Conservation (phyloP, 2,888 invertebrate genomes). For the Calameuta idolon region DNA sequence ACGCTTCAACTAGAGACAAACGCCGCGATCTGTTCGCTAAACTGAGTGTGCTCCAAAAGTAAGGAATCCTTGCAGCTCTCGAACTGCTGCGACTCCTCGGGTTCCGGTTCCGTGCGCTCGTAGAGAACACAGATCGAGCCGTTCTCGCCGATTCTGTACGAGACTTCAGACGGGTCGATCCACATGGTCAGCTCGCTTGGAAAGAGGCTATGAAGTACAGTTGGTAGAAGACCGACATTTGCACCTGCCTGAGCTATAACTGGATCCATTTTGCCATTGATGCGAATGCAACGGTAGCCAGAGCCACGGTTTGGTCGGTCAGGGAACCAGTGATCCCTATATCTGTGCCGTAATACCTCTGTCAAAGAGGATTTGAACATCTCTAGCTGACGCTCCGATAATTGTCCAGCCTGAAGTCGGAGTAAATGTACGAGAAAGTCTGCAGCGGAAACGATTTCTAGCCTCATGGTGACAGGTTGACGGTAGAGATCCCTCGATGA, state of each 20-base stretch:
- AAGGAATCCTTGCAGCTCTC: conserved; percentile 65
- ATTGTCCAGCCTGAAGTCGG: conserved; percentile 63
- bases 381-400: conserved; percentile 66
- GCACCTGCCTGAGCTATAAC: conserved; percentile 75
- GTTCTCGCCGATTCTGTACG: conserved; percentile 75
- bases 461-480: conserved; percentile 61
- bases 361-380: conserved; percentile 67
- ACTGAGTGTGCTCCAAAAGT: conserved; percentile 61
- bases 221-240: conserved; percentile 73
- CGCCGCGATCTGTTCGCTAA: conserved; percentile 63
- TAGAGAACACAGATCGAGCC: conserved; percentile 74
- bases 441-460: conserved; percentile 69
- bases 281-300: conserved; percentile 78
- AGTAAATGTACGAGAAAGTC: conserved; percentile 69
- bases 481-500: not conserved
- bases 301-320: conserved; percentile 78
- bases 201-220: conserved; percentile 71
- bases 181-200: conserved; percentile 81
- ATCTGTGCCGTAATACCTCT: conserved; percentile 68
- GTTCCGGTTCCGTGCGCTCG: conserved; percentile 60
- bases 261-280: conserved; percentile 79
- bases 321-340: conserved; percentile 80
- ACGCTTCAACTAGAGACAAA: conserved; percentile 63
- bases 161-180: conserved; percentile 82
- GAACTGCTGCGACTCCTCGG: conserved; percentile 55